Evolutionary conservation across 2,113 vertebrate species (phyloP).

Genomic region (Rissa tridactyla): DNA sequence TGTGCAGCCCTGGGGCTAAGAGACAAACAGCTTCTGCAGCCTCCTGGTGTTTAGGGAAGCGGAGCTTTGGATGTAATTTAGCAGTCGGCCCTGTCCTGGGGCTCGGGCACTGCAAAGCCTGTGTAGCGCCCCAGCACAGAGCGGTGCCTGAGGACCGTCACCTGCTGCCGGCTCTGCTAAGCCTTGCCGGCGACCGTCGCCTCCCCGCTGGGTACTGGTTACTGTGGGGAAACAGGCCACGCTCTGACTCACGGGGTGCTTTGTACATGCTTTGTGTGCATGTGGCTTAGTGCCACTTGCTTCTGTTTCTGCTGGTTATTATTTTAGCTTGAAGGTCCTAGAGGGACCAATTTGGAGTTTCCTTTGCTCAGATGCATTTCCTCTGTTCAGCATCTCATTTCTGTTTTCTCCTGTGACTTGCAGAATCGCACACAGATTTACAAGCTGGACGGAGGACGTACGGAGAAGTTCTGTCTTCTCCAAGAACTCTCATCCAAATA

Average conservation of each 20-base stretch:
- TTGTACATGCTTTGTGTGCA: background rate
- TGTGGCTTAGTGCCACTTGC: background rate
- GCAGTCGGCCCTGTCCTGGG: background rate
- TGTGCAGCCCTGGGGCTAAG: background rate
- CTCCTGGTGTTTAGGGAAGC: background rate
- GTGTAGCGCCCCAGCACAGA: no score
- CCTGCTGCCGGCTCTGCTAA: background rate
- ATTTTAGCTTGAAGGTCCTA: background rate
- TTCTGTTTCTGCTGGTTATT: background rate
- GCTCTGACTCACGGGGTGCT: background rate
- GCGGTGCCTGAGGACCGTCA: background rate
- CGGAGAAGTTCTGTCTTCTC: background rate
- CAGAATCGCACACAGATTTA: background rate
- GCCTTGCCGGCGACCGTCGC: background rate
- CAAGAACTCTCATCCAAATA: background rate
- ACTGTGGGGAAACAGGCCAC: background rate
- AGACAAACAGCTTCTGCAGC: background rate
- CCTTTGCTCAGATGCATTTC: background rate
- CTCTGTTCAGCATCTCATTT: background rate
- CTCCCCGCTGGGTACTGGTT: background rate
- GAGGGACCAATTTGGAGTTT: background rate
- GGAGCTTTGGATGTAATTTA: background rate
- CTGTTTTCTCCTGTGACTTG: background rate
- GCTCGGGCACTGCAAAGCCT: background rate
- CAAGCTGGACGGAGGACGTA: background rate